phyloP scores from a whole-genome alignment of 2,888 invertebrate genomes.

The Mythimna loreyi region DNA sequence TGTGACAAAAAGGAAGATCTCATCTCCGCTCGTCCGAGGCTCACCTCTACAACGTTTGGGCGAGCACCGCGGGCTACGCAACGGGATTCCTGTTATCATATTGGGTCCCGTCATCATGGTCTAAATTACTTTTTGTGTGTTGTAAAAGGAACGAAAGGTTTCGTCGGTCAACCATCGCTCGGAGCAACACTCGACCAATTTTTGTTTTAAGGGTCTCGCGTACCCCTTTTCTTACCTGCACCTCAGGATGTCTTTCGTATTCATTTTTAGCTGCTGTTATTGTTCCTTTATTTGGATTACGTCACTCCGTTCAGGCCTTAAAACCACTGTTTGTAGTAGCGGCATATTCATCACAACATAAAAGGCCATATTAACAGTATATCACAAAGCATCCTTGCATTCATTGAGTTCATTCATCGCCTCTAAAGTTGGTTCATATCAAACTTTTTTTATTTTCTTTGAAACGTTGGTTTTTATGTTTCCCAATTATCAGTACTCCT shows the following conservation, averaged over 20 bases:
- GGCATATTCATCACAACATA: slow-evolving; percentile 40
- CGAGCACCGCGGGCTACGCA: slow-evolving; percentile 84
- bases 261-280: slow-evolving; percentile 68
- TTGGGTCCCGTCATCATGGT: slow-evolving; percentile 83
- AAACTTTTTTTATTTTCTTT: slow-evolving; percentile 34
- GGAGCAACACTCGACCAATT: slow-evolving; percentile 83
- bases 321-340: slow-evolving; percentile 43
- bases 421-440: slow-evolving; percentile 7
- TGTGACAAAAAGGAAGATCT: slow-evolving; percentile 73
- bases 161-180: slow-evolving; percentile 79
- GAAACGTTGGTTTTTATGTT: slow-evolving; percentile 34
- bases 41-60: slow-evolving; percentile 69
- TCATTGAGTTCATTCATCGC: slow-evolving; percentile 32
- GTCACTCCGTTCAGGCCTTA: slow-evolving; percentile 65
- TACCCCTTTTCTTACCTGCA: slow-evolving; percentile 87
- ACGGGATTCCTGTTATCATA: slow-evolving; percentile 90
- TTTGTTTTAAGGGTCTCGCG: slow-evolving; percentile 76
- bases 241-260: slow-evolving; percentile 70
- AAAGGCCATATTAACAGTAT: slow-evolving; percentile 46
- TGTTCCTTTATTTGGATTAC: slow-evolving; percentile 67
- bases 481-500: slow-evolving; percentile 54
- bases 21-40: slow-evolving; percentile 67
- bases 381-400: slow-evolving; percentile 30
- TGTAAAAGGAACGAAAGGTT: slow-evolving; percentile 80
- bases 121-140: slow-evolving; percentile 87